phyloP scores from a whole-genome alignment of 2,888 invertebrate species.

The Drosophila anomelani region DNA sequence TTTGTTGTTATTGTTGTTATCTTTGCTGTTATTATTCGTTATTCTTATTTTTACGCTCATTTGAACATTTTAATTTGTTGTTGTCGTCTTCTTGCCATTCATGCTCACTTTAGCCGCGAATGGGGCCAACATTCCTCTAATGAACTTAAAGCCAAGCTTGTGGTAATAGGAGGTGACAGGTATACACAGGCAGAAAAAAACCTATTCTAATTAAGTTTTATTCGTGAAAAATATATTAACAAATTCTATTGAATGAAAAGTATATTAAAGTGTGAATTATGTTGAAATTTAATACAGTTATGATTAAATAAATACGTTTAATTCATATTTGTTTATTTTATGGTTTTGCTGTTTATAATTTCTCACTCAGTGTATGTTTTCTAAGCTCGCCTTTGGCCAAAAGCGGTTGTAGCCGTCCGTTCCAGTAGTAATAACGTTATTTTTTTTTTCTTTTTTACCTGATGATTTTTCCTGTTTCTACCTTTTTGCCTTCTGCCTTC shows the following conservation, averaged over 20 bases:
- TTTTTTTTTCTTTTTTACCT: slow-evolving; percentile 59
- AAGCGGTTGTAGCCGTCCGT: slow-evolving; percentile 51
- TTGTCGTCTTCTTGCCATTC: slow-evolving; percentile 33
- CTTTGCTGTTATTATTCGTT: slow-evolving; percentile 22
- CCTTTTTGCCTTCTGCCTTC: slow-evolving; percentile 8
- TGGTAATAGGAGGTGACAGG: slow-evolving; percentile 12
- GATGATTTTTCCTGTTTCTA: slow-evolving; percentile 43
- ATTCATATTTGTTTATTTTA: not conserved
- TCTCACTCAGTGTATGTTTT: slow-evolving; percentile 5
- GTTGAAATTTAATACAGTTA: not conserved
- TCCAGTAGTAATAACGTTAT: slow-evolving; percentile 59
- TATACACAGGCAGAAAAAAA: slow-evolving; percentile 21
- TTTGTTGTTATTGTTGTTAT: not conserved
- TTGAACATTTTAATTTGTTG: slow-evolving; percentile 46
- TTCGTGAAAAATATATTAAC: not conserved
- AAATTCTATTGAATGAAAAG: not conserved
- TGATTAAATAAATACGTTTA: not conserved
- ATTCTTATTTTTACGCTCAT: slow-evolving; percentile 42
- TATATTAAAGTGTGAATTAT: not conserved
- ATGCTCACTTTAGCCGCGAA: slow-evolving; percentile 33
- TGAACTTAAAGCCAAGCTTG: slow-evolving; percentile 23
- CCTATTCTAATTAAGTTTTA: not conserved
- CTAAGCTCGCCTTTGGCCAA: slow-evolving; percentile 33
- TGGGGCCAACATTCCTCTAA: slow-evolving; percentile 38
- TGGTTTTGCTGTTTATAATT: not conserved